phyloP scores from a whole-genome alignment of 1,140 invertebrate species.

The Sitobion miscanthi region DNA sequence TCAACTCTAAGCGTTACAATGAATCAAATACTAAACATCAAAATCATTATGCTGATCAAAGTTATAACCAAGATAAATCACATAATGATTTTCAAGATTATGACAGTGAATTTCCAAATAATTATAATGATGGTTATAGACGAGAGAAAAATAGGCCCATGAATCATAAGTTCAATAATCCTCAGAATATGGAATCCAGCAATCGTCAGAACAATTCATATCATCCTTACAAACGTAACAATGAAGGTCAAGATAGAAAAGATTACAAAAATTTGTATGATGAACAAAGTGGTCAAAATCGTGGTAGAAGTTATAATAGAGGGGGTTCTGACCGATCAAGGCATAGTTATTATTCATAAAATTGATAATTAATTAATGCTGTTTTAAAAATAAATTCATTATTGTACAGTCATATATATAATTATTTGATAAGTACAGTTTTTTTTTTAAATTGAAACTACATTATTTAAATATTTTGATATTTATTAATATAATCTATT shows the following conservation, averaged over 20 bases:
- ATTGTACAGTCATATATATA: background rate
- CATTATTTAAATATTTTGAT: background rate
- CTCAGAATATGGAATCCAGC: background rate
- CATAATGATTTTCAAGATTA: background rate
- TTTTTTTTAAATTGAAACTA: background rate
- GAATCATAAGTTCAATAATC: slow-evolving; percentile 1
- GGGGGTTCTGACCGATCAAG: background rate
- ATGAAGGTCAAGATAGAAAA: slow-evolving; percentile 14
- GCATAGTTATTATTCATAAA: slow-evolving; percentile 33
- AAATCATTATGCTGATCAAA: slow-evolving; percentile 34
- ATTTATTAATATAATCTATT: background rate
- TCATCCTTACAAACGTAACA: background rate
- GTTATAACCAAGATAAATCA: background rate
- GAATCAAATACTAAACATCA: background rate
- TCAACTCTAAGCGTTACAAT: background rate
- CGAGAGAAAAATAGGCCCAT: background rate
- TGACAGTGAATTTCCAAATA: slow-evolving; percentile 3
- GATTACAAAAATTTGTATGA: background rate
- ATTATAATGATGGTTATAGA: background rate
- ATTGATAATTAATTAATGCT: background rate
- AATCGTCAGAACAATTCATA: background rate
- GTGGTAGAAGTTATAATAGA: background rate
- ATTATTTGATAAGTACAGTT: background rate
- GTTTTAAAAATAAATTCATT: background rate
- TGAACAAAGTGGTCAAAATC: background rate